Evolutionary conservation across 2,797 vertebrate species (phyloP), one percentile per base, ranked within the genome.

Genomic region (Euthynnus affinis): DNA sequence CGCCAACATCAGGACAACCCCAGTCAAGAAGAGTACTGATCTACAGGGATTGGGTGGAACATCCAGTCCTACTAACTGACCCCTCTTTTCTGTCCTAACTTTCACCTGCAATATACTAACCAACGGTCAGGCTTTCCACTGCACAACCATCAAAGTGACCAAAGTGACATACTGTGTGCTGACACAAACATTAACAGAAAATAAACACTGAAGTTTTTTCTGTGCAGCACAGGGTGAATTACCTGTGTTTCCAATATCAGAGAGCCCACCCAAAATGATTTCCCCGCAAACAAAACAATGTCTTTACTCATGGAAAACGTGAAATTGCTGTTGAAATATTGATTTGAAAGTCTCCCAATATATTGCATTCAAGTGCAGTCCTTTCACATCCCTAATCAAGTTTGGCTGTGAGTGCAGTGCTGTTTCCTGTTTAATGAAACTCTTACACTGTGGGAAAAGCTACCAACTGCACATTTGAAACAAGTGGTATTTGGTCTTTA

Each of bases 111-210:
- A 3, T 1, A 12, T 27, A 37, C 6, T 1, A 1, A 53, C 55
- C 42, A 57, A 76, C 68, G 56, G 72, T 76, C 46, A 72, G 9
- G 37, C 12, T 37, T 37, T 8, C 37, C 37, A 34, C 42, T 37
- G 37, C 29, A 34, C 61, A 53, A 76, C 51, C 66, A 29, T 44
- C 37, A 40, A n/a, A n/a, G n/a, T n/a, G n/a, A n/a, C 44, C 8
- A 25, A 18, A 57, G 27, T 55, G 12, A 53, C 51, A 52, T 9
- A 37, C 37, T 37, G 37, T 46, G 32, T 22, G 27, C 18, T 4
- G 4, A 65, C 52, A 32, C 25, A 23, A 49, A 52, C 20, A 52
- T 15, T 5, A 5, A 48, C 4, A 62, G 27, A 59, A 69, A 69
- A 29, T 25, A 6, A 52, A 53, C 46, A 40, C 13, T 1, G 6